Evolutionary conservation across 2,113 vertebrate genomes (phyloP).

Genomic region (Ginglymostoma cirratum): DNA sequence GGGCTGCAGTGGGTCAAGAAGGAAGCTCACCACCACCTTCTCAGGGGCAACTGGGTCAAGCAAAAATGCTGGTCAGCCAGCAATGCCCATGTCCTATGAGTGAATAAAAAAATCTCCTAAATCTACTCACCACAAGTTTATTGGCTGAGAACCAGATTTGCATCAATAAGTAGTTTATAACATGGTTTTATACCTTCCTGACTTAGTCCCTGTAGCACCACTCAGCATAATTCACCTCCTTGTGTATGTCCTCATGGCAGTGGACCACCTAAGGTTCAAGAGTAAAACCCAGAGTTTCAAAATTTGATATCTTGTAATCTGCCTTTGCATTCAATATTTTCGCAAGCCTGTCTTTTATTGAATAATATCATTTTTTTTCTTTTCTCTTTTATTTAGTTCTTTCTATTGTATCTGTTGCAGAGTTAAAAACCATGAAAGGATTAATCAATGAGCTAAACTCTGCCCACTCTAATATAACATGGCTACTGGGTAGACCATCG

Average conservation of each 20-base stretch:
- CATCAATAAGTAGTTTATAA: not conserved
- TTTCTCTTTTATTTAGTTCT: not conserved
- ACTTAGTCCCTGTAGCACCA: not conserved
- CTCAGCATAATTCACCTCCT: not conserved
- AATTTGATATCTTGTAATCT: not conserved
- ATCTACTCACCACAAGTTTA: not conserved
- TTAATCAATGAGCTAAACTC: too few relatives aligned
- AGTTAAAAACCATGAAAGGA: too few relatives aligned
- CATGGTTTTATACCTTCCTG: not conserved
- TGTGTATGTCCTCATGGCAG: not conserved
- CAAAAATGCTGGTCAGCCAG: too few relatives aligned
- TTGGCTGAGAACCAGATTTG: not conserved
- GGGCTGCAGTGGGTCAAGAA: too few relatives aligned
- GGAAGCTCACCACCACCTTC: too few relatives aligned
- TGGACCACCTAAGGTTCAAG: not conserved
- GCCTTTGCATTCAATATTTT: not conserved
- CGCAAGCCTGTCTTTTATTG: not conserved
- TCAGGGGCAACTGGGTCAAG: too few relatives aligned
- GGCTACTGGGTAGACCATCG: too few relatives aligned
- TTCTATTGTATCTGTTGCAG: not conserved
- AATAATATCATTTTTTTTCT: not conserved
- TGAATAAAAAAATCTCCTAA: not conserved
- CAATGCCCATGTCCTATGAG: too few relatives aligned
- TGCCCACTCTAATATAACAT: too few relatives aligned
- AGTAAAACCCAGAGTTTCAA: not conserved